These are phyloP conservation scores for Amblyopsis hoosieri DNA, from an alignment of 2,797 vertebrate species.

Conservation along the genomic window DNA sequence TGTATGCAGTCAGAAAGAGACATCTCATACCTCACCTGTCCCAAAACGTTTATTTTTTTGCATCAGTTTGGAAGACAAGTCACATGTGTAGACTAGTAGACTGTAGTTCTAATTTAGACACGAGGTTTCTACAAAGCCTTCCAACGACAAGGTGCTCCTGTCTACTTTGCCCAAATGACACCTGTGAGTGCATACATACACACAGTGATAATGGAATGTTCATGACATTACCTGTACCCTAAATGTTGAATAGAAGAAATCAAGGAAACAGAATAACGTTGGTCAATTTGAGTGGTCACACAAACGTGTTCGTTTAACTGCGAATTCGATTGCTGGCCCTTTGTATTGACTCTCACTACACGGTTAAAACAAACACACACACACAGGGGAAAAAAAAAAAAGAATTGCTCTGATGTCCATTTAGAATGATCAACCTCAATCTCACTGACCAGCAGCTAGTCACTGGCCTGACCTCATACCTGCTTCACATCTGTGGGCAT, in stretches of 20 bases:
- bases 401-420: slow-evolving; percentile 1
- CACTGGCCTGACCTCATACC: slow-evolving; percentile 3
- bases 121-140: slow-evolving; percentile 32
- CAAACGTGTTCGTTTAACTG: slow-evolving; percentile 10
- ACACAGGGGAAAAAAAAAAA: no score
- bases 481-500: slow-evolving; percentile 2
- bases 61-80: slow-evolving; percentile 73
- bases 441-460: slow-evolving; percentile 14
- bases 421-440: slow-evolving; percentile 15
- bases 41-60: slow-evolving; percentile 53
- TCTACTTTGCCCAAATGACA: slow-evolving; percentile 22
- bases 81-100: slow-evolving; percentile 61
- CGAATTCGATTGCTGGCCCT: slow-evolving; percentile 20
- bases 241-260: slow-evolving; percentile 42
- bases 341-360: slow-evolving; percentile 20
- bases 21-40: slow-evolving; percentile 43
- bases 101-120: slow-evolving; percentile 51
- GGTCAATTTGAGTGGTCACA: slow-evolving; percentile 1
- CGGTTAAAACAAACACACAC: slow-evolving; percentile 6
- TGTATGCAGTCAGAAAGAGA: slow-evolving; percentile 44
- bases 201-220: slow-evolving; percentile 62
- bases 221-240: slow-evolving; percentile 44
- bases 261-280: slow-evolving; percentile 53
- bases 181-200: slow-evolving; percentile 30
- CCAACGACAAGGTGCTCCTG: slow-evolving; percentile 23